phyloP scores from a whole-genome alignment of 2,113 vertebrate species.

The Dicentrarchus labrax region DNA sequence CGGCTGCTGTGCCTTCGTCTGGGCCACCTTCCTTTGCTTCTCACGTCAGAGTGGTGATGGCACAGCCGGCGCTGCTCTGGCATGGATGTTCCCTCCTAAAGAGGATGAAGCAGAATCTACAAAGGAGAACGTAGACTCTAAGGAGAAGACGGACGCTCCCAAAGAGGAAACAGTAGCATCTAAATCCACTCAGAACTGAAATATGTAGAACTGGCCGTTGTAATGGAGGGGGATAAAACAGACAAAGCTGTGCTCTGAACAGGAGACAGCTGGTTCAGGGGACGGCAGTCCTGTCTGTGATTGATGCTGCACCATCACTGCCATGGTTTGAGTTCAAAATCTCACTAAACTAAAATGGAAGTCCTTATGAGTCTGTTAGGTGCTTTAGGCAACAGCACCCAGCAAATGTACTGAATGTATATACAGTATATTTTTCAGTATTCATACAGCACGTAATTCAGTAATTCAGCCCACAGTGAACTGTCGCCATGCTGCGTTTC shows the following conservation, averaged over 20 bases:
- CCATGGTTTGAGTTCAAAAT: conserved; percentile 5
- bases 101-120: conserved; percentile 4
- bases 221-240: background rate
- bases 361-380: conserved; percentile 7
- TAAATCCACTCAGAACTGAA: conserved; percentile 42
- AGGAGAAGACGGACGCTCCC: conserved; percentile 20
- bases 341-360: background rate
- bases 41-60: conserved; percentile 90
- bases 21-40: conserved; percentile 94
- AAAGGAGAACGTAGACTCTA: conserved; percentile 10
- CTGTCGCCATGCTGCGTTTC: background rate
- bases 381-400: conserved; percentile 10
- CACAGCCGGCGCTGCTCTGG: conserved; percentile 83
- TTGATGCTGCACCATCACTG: conserved; percentile 5
- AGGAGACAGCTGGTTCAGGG: background rate
- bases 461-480: background rate
- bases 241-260: background rate
- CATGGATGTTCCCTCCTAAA: conserved; percentile 73
- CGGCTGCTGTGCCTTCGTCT: conserved; percentile 91
- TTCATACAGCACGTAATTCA: background rate
- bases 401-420: conserved; percentile 18
- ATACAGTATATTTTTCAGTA: conserved; percentile 4
- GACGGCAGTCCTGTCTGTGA: background rate
- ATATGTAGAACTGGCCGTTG: fast-evolving
- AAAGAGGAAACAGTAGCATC: conserved; percentile 29